A percentile compares a stretch with the other conserved stretches of the same genome.
Evolutionary conservation across 2,113 vertebrate genomes (phyloP).

Genomic region (Prunella himalayana): DNA sequence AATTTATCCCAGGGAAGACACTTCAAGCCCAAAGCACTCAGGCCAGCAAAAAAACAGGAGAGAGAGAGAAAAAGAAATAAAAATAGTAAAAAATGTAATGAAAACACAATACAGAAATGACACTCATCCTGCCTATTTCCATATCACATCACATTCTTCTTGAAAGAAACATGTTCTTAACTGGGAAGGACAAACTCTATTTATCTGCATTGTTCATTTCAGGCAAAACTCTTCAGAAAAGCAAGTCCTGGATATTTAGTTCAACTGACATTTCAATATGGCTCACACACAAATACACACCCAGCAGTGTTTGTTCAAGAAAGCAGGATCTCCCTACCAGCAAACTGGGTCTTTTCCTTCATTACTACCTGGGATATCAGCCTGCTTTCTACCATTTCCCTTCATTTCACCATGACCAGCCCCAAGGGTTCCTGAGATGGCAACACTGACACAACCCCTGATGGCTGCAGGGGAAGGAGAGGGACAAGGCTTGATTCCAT

Average conservation of each 20-base stretch:
- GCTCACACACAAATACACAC: background rate
- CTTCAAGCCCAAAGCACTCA: background rate
- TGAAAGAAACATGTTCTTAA: background rate
- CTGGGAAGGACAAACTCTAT: background rate
- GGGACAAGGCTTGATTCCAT: constrained; percentile 49
- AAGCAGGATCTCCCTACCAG: background rate
- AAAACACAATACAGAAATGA: constrained; percentile 7
- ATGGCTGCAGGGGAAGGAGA: background rate
- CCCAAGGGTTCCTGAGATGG: constrained; percentile 64
- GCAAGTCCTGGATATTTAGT: background rate
- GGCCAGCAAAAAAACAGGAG: background rate
- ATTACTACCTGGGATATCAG: constrained; percentile 73
- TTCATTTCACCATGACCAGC: constrained; percentile 73
- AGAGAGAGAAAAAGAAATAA: background rate
- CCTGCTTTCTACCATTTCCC: constrained; percentile 71
- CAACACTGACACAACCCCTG: constrained; percentile 66
- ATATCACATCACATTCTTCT: background rate
- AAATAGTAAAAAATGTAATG: background rate
- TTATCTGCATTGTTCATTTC: background rate
- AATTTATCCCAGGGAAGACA: background rate
- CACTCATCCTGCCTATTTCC: background rate
- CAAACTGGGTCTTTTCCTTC: constrained; percentile 45
- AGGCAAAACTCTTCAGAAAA: background rate
- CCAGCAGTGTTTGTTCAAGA: background rate
- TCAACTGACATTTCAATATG: background rate